phyloP scores from a whole-genome alignment of 2,888 invertebrate species.

The Drosophila subsilvestris region DNA sequence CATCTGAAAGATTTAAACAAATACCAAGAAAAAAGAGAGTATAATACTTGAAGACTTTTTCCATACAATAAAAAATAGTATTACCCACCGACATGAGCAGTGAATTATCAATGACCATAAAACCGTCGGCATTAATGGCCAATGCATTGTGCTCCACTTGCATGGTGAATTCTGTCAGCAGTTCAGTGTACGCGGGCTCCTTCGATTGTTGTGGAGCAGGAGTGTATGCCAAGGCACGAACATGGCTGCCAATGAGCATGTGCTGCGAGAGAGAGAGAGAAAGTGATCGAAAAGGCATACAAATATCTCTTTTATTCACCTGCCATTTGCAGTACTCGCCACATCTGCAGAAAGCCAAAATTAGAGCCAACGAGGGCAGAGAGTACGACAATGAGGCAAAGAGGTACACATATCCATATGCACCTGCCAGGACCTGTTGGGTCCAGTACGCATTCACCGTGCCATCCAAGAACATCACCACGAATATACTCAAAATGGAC shows the following conservation, averaged over 20 bases:
- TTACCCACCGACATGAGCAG: conserved; percentile 71
- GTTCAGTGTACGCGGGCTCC: conserved; percentile 54
- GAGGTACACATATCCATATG: conserved; percentile 52
- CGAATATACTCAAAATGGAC: conserved; percentile 64
- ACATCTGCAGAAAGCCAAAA: conserved; percentile 59
- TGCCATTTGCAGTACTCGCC: conserved; percentile 73
- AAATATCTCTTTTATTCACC: conserved; percentile 42
- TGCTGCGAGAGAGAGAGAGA: conserved; percentile 46
- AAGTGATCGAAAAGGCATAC: not conserved
- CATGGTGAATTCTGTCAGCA: conserved; percentile 69
- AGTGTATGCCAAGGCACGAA: conserved; percentile 57
- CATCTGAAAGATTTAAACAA: conserved; percentile 52
- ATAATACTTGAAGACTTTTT: not conserved
- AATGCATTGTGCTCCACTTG: conserved; percentile 74
- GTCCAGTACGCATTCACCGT: conserved; percentile 73
- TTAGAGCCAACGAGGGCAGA: conserved; percentile 46
- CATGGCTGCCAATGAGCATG: conserved; percentile 50
- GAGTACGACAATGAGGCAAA: conserved; percentile 49
- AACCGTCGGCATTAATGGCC: conserved; percentile 64
- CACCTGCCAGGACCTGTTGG: conserved; percentile 50
- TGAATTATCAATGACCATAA: conserved; percentile 69
- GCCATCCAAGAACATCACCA: conserved; percentile 68
- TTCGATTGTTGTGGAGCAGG: conserved; percentile 9
- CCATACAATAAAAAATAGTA: not conserved
- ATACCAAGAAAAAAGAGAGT: not conserved